Conservation (phyloP, 2,113 vertebrate genomes). For the Burhinus oedicnemus region DNA sequence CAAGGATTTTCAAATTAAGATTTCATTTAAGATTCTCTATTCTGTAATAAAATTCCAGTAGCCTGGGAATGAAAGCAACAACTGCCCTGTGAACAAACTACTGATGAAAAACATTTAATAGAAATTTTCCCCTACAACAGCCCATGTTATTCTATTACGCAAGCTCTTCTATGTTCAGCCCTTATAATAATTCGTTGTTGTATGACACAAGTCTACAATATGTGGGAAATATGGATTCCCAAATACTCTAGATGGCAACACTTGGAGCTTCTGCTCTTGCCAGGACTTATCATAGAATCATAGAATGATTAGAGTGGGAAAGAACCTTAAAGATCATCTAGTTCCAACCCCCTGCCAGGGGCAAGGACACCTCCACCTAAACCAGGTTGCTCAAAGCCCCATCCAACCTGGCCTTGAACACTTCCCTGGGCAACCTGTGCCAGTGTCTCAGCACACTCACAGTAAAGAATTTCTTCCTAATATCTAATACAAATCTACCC, state of each 20-base stretch:
- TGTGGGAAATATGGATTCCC: not conserved
- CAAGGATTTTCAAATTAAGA: not conserved
- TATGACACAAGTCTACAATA: not conserved
- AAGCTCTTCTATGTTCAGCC: not conserved
- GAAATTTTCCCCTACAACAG: not conserved
- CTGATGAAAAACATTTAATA: not conserved
- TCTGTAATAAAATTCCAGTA: not conserved
- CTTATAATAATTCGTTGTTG: not conserved
- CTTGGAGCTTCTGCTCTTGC: not conserved
- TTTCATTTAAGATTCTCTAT: constrained; percentile 29
- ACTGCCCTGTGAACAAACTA: not conserved
- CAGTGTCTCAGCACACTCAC: not conserved
- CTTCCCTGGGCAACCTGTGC: not conserved
- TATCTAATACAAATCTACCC: not conserved
- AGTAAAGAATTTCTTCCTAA: not conserved
- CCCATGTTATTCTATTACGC: not conserved
- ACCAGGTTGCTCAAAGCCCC: not conserved
- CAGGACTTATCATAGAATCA: not conserved
- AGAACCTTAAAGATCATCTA: not conserved
- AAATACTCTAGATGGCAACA: not conserved
- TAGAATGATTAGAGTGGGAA: not conserved
- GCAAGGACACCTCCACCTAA: not conserved
- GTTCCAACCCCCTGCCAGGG: not conserved
- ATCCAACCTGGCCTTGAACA: not conserved
- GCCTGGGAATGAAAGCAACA: not conserved